These are phyloP conservation scores for Rhea pennata DNA, from an alignment of 2,113 vertebrate genomes.

Conservation along the genomic window DNA sequence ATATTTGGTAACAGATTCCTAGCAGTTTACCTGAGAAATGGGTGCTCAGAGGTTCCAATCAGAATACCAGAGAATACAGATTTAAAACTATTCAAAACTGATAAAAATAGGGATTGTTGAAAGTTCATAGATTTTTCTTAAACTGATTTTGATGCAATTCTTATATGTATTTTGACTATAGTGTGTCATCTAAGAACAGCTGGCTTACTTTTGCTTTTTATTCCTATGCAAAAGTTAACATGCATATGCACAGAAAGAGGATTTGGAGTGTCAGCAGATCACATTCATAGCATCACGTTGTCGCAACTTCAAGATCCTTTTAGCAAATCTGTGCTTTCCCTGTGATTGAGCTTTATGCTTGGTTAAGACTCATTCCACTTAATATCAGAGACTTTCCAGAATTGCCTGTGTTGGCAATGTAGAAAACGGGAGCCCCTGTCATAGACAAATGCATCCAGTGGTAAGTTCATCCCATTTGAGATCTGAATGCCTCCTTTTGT, in stretches of 20 bases:
- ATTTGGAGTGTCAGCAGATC: not conserved
- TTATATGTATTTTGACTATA: not conserved
- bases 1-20: not conserved
- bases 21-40: not conserved
- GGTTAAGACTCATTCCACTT: not conserved
- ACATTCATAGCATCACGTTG: not conserved
- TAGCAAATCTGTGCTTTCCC: not conserved
- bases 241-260: accelerated
- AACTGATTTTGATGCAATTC: not conserved
- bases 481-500: not conserved
- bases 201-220: accelerated
- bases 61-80: not conserved
- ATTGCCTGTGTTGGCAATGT: not conserved
- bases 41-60: not conserved
- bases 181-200: not conserved
- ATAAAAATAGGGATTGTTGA: not conserved
- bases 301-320: not conserved
- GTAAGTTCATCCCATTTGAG: not conserved
- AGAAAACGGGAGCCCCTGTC: not conserved
- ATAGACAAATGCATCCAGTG: not conserved
- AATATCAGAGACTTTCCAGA: not conserved
- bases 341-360: not conserved
- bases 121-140: not conserved
- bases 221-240: not conserved
- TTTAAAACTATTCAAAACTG: not conserved